phyloP scores from a whole-genome alignment of 2,888 invertebrate genomes.

The Parnassius apollo region DNA sequence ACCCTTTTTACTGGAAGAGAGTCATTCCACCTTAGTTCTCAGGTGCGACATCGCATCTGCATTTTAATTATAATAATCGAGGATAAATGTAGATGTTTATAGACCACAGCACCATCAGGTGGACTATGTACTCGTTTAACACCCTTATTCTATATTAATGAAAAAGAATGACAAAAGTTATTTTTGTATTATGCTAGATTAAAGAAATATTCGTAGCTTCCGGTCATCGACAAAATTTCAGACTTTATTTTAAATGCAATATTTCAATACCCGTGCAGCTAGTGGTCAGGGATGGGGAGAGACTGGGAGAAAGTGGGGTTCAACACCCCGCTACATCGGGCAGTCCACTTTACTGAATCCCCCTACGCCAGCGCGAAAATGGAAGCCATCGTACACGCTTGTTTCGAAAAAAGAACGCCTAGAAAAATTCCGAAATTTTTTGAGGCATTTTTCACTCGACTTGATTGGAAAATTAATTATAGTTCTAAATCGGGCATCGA shows the following conservation, averaged over 20 bases:
- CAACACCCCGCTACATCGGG: slow-evolving; percentile 44
- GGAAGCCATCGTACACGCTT: slow-evolving; percentile 50
- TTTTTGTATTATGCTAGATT: too few species aligned
- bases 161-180: too few species aligned
- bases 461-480: slow-evolving; percentile 74
- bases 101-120: too few species aligned
- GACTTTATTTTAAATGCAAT: slow-evolving; percentile 59
- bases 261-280: slow-evolving; percentile 67
- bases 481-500: slow-evolving; percentile 44
- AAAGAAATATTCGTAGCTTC: too few species aligned
- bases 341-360: slow-evolving; percentile 53
- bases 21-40: too few species aligned
- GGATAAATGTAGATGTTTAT: too few species aligned
- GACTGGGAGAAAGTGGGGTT: slow-evolving; percentile 35
- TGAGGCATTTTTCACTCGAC: slow-evolving; percentile 28
- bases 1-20: too few species aligned
- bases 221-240: slow-evolving; percentile 36
- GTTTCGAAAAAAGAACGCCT: slow-evolving; percentile 52
- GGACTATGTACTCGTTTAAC: too few species aligned
- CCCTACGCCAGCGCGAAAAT: slow-evolving; percentile 34
- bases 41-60: too few species aligned
- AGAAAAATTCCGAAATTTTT: slow-evolving; percentile 49
- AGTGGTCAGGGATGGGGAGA: slow-evolving; percentile 53
- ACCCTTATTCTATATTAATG: too few species aligned
- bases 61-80: too few species aligned